Conservation (phyloP, 2,113 vertebrate genomes). For the Triplophysa rosa region DNA sequence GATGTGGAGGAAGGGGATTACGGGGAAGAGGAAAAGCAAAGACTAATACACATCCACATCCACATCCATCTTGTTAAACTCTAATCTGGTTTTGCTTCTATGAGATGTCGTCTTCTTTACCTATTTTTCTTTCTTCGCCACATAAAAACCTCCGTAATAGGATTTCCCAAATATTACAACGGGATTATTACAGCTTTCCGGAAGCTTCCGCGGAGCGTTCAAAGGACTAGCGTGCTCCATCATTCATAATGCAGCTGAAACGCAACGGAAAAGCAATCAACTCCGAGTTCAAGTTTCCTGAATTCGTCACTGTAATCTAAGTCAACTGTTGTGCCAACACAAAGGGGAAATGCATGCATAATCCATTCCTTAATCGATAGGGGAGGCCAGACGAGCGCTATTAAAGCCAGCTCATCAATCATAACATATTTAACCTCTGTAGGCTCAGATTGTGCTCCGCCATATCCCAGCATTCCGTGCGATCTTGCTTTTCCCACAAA, state of each 20-base stretch:
- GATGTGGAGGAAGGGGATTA: constrained; percentile 21
- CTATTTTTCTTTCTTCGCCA: constrained; percentile 22
- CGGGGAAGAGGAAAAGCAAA: constrained; percentile 27
- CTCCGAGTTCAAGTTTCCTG: constrained; percentile 41
- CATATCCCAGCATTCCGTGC: constrained; percentile 27
- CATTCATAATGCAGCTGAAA: constrained; percentile 49
- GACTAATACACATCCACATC: constrained; percentile 26
- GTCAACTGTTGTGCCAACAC: constrained; percentile 45
- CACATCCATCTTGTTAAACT: constrained; percentile 38
- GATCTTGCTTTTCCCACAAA: constrained; percentile 16
- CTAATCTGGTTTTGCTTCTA: constrained; percentile 43
- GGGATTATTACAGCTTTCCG: constrained; percentile 35
- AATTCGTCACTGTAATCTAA: constrained; percentile 50
- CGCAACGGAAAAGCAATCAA: constrained; percentile 47
- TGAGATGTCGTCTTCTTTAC: constrained; percentile 17
- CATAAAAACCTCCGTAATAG: constrained; percentile 40
- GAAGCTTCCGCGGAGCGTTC: background rate
- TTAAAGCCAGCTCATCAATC: constrained; percentile 64
- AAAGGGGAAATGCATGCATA: constrained; percentile 56
- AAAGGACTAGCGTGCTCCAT: constrained; percentile 15
- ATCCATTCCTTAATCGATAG: constrained; percentile 64
- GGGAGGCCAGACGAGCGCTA: constrained; percentile 60
- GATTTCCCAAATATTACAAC: constrained; percentile 36
- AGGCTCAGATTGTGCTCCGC: constrained; percentile 20
- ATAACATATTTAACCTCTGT: constrained; percentile 63